Percentiles rank a stretch among this genome's conserved stretches.
phyloP scores from a whole-genome alignment of 2,888 invertebrate genomes.

The Hyalella azteca region DNA sequence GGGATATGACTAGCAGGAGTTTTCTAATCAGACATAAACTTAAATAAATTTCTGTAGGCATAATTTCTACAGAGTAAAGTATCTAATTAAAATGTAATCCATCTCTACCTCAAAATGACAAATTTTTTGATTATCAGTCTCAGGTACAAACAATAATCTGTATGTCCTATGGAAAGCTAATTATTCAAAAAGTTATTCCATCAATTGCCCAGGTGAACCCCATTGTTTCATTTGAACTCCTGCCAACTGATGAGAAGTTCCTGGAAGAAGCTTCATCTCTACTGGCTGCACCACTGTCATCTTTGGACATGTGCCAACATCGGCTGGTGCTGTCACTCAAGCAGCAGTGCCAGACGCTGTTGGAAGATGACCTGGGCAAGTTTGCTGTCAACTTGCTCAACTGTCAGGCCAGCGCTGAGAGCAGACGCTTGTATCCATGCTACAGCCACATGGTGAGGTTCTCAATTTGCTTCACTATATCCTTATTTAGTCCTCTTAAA shows the following conservation, averaged over 20 bases:
- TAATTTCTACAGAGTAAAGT: too few relatives aligned
- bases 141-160: too few relatives aligned
- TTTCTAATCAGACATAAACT: too few relatives aligned
- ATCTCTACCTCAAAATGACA: too few relatives aligned
- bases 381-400: slow-evolving; percentile 73
- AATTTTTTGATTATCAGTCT: too few relatives aligned
- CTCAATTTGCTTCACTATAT: too few relatives aligned
- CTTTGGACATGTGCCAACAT: slow-evolving; percentile 47
- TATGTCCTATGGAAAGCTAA: too few relatives aligned
- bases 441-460: slow-evolving; percentile 68
- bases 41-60: too few relatives aligned
- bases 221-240: background rate
- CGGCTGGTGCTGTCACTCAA: slow-evolving; percentile 71
- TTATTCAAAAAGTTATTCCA: too few relatives aligned
- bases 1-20: too few relatives aligned
- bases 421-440: slow-evolving; percentile 69
- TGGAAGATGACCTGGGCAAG: slow-evolving; percentile 73
- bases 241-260: background rate
- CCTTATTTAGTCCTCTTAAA: too few relatives aligned
- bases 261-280: slow-evolving; percentile 23
- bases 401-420: slow-evolving; percentile 72
- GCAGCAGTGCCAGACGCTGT: slow-evolving; percentile 69
- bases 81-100: too few relatives aligned
- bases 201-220: background rate
- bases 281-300: background rate